A percentile compares a stretch with the other conserved stretches of the same genome.
phyloP scores from a whole-genome alignment of 2,797 vertebrate species.

The Poecilia picta region DNA sequence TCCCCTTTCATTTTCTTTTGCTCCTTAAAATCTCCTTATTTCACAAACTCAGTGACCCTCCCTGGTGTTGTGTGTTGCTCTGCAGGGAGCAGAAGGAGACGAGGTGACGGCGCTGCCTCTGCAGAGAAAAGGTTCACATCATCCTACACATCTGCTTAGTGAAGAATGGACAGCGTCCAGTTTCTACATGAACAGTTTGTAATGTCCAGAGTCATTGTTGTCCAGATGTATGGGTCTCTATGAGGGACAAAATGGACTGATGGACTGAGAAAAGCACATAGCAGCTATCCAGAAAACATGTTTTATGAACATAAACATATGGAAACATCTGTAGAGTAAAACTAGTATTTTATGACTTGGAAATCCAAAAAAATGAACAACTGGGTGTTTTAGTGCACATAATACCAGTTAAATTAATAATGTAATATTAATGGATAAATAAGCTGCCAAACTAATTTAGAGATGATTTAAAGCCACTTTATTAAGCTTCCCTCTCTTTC shows the following conservation, averaged over 20 bases:
- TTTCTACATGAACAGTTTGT: not conserved
- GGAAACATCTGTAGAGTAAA: not conserved
- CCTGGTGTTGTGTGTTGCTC: slow-evolving; percentile 14
- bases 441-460: not conserved
- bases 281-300: not conserved
- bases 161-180: not conserved
- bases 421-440: not conserved
- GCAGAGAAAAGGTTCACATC: slow-evolving; percentile 60
- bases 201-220: not conserved
- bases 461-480: not conserved
- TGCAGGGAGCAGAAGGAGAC: slow-evolving; percentile 69
- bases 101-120: slow-evolving; percentile 53
- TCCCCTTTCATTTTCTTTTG: not conserved
- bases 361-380: not conserved
- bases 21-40: not conserved
- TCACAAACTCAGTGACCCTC: not conserved
- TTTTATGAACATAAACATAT: not conserved
- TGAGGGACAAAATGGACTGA: not conserved
- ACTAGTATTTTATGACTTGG: not conserved
- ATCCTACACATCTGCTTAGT: not conserved
- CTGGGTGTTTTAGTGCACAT: not conserved
- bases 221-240: not conserved
- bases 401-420: not conserved
- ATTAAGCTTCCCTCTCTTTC: not conserved
- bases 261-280: not conserved